Evolutionary conservation across 2,797 vertebrate species (phyloP), one percentile per base, ranked within the genome.

Genomic region (Urosaurus nigricauda): DNA sequence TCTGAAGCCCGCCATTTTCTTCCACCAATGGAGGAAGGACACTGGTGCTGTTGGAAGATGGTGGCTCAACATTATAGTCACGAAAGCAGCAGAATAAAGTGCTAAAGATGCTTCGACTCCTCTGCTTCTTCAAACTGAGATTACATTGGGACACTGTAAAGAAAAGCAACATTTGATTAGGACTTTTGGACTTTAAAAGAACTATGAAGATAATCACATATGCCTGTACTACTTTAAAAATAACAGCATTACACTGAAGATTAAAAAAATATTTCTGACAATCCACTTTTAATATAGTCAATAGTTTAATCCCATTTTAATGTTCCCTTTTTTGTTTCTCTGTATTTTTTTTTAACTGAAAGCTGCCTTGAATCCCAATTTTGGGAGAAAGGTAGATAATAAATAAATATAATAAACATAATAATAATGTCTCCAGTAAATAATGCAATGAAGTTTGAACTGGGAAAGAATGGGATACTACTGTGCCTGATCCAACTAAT

Each of bases 1-100:
- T 99, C 91, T 98, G 98, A 93, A 98, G 97, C 92, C 98, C 98
- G 92, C 97, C 98, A 89, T 99, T 99, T 96, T 99, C 99, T 96
- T 99, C 98, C 89, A 98, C 97, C 93, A 97, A 96, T 4, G 98
- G 97, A 87, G 98, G 97, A 90, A 98, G 98, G 94, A 97, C 96
- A 89, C 97, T 96, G 87, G 96, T 96, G 96, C 97, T 97, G 93
- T 98, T 98, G 96, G 97, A 92, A 60, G 97, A 95, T 13, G 98
- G 97, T 70, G 98, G 95, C 87, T 99, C 99, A 93, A 97, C 98
- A 98, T 98, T 98, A 96, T 99, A 99, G 97, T 98, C 98, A 83
- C 98, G 98, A 97, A 99, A 99, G 97, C 99, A 99, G 98, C 99
- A 99, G 97, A 99, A 99, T 96, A 99, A 98, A 85, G 98, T 98